A percentile compares a stretch with the other conserved stretches of the same genome.
Conservation (phyloP, 2,797 vertebrate species). For the Alectoris magna region DNA sequence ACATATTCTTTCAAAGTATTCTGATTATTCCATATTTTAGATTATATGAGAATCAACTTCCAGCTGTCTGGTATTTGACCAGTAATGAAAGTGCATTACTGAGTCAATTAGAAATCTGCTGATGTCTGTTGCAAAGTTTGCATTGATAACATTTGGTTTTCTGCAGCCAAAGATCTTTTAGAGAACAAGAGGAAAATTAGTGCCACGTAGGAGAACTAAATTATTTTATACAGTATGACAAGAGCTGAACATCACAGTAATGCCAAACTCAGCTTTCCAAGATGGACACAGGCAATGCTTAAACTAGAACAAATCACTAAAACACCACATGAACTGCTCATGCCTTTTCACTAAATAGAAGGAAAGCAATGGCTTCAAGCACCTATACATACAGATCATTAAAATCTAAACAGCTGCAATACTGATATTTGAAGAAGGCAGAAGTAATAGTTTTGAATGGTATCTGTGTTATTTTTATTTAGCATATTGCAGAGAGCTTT, state of each 20-base stretch:
- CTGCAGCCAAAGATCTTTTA: not conserved
- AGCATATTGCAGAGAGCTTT: not conserved
- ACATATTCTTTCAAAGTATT: not conserved
- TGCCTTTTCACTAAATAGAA: not conserved
- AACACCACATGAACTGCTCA: not conserved
- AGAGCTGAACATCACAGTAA: not conserved
- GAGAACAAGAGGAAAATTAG: not conserved
- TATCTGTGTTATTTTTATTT: not conserved
- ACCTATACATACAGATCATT: not conserved
- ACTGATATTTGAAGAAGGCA: not conserved
- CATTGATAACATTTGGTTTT: not conserved
- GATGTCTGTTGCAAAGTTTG: not conserved
- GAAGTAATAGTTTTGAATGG: not conserved
- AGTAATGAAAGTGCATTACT: not conserved
- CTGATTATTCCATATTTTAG: slow-evolving; percentile 4
- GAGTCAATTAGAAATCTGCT: not conserved
- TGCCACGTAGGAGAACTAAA: not conserved
- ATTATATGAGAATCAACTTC: slow-evolving; percentile 10
- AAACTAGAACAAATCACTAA: not conserved
- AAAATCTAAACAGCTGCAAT: not conserved
- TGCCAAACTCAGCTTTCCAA: not conserved
- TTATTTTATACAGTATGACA: not conserved
- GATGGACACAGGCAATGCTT: not conserved
- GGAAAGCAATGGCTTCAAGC: not conserved
- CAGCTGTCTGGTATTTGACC: not conserved